Evolutionary conservation across 2,888 invertebrate genomes (phyloP).

Genomic region (Rutpela maculata): DNA sequence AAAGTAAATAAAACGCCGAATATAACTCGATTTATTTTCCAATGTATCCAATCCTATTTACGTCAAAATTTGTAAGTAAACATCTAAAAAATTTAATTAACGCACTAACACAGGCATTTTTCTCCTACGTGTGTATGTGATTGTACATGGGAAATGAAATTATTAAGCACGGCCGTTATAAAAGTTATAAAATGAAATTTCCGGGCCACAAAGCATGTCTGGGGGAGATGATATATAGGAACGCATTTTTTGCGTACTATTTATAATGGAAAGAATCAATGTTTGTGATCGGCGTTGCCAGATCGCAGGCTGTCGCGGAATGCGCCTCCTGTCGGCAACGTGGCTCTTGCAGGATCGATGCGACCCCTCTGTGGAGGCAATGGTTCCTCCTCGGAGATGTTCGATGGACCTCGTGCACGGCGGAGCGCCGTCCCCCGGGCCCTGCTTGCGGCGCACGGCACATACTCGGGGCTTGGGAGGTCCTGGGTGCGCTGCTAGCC

Average conservation of each 20-base stretch:
- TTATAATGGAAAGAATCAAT: slow-evolving; percentile 75
- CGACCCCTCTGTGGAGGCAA: slow-evolving; percentile 63
- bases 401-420: slow-evolving; percentile 65
- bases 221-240: slow-evolving; percentile 74
- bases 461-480: slow-evolving; percentile 50
- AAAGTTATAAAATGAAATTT: slow-evolving; percentile 75
- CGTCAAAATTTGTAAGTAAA: slow-evolving; percentile 44
- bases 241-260: slow-evolving; percentile 75
- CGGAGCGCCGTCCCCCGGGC: slow-evolving; percentile 54
- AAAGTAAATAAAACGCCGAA: background rate
- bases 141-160: slow-evolving; percentile 70
- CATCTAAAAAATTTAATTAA: slow-evolving; percentile 67
- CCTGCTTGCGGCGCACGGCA: slow-evolving; percentile 53
- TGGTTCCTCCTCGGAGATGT: slow-evolving; percentile 68
- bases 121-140: slow-evolving; percentile 60
- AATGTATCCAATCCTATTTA: slow-evolving; percentile 2
- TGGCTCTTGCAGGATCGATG: slow-evolving; percentile 66
- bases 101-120: slow-evolving; percentile 50
- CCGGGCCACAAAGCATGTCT: slow-evolving; percentile 74
- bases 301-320: slow-evolving; percentile 64
- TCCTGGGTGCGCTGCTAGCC: slow-evolving; percentile 18
- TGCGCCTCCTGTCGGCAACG: slow-evolving; percentile 65
- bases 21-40: background rate
- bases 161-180: slow-evolving; percentile 72
- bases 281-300: slow-evolving; percentile 67